Evolutionary conservation across 92 coral and sea anemone genomes (phyloP), one percentile per base, ranked within the genome.

Genomic region (Scolanthus callimorphus): DNA sequence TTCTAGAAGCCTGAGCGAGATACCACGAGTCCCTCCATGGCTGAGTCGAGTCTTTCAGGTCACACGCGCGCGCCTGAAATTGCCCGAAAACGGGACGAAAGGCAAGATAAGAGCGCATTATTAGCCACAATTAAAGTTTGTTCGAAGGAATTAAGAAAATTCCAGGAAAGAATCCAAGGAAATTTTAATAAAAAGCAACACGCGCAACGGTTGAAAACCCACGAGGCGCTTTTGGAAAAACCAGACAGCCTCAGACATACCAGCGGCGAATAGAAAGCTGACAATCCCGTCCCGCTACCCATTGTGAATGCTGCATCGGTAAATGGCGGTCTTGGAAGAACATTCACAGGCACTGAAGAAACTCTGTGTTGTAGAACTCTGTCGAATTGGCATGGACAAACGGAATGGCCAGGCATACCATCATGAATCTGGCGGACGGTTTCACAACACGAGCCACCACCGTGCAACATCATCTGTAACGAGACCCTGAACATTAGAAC

Each of bases 351-450:
- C 64, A 89, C 67, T 1, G 96, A 51, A 6, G 89, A 78, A 25
- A 81, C 82, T 34, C 91, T 61, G 27, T 89, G 94, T 46, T 91
- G 97, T 50, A 94, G 73, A 4, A 94, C 96, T 25, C 96, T 71
- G 46, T 94, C 99, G 17, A 94, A 63, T 47, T 94, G 99, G 39
- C 97, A 94, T 19, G 99, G 91, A 50, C 99, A 94, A 27, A 94
- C 87, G 0, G 91, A 86, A 39, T 73, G 88, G 45, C 86, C 71
- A 58, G 96, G 61, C 31, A 83, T 39, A 20, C 90, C 85, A 39
- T 87, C 96, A 55, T 87, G 96, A 57, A 78, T 68, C 55, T 77
- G 84, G 21, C 78, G 81, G 17, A 76, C 89, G n/a, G 84, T 71
- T 31, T 94, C 99, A 73, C 99, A 94, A 74, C 95, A 85, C 60